phyloP scores from a whole-genome alignment of 2,888 invertebrate species.

The Therioaphis trifolii region DNA sequence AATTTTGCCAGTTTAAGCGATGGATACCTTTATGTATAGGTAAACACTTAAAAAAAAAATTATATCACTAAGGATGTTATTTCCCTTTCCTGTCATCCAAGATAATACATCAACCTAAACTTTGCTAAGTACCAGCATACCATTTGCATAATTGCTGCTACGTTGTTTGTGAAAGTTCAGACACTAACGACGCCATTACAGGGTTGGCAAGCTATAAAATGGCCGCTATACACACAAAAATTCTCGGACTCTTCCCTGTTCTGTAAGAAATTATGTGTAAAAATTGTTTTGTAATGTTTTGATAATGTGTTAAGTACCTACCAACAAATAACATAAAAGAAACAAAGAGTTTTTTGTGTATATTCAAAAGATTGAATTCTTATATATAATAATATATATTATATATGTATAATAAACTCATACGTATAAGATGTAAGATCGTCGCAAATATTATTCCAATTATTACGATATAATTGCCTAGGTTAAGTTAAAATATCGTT shows the following conservation, averaged over 20 bases:
- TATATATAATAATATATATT: background rate
- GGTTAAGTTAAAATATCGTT: too few species aligned
- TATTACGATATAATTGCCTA: too few species aligned
- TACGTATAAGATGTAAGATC: too few species aligned
- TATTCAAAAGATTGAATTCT: background rate
- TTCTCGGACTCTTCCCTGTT: slow-evolving; percentile 7
- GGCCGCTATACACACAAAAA: slow-evolving; percentile 21
- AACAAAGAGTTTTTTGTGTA: background rate
- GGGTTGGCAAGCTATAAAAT: slow-evolving; percentile 48
- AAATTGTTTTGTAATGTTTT: slow-evolving; percentile 16
- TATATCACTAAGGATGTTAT: slow-evolving; percentile 21
- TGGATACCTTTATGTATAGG: background rate
- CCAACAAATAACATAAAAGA: slow-evolving; percentile 12
- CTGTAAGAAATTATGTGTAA: slow-evolving; percentile 2
- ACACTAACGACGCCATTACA: slow-evolving; percentile 50
- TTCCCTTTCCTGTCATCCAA: slow-evolving; percentile 17
- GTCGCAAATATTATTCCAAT: too few species aligned
- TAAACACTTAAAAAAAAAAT: slow-evolving; percentile 13
- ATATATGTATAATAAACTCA: too few species aligned
- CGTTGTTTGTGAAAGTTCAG: slow-evolving; percentile 51
- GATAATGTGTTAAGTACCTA: slow-evolving; percentile 22
- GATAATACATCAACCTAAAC: slow-evolving; percentile 49
- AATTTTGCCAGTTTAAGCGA: background rate
- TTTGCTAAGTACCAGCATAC: slow-evolving; percentile 49
- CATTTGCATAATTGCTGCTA: slow-evolving; percentile 53